A percentile compares a stretch with the other conserved stretches of the same genome.
Conservation (phyloP, 2,797 vertebrate species). For the Thamnophis elegans region DNA sequence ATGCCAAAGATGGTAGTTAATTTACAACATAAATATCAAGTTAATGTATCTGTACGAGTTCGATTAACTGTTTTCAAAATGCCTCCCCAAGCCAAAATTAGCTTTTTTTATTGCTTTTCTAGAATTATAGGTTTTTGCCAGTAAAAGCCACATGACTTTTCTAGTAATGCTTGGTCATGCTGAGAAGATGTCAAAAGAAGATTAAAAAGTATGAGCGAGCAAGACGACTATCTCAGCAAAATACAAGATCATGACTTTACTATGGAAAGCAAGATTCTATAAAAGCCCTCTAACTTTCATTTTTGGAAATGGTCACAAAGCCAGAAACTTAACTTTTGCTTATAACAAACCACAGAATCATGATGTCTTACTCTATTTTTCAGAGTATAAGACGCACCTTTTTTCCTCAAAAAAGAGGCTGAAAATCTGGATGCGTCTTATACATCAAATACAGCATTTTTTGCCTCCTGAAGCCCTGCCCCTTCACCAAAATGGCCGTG, state of each 20-base stretch:
- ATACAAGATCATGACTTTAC: not conserved
- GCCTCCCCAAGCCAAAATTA: conserved; percentile 9
- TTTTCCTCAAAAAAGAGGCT: no score
- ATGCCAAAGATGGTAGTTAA: not conserved
- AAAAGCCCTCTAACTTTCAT: no score
- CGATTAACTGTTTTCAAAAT: not conserved
- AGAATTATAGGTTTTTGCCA: not conserved
- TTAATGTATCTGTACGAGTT: not conserved
- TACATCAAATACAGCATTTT: no score
- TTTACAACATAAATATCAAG: not conserved
- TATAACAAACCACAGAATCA: not conserved
- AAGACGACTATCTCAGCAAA: not conserved
- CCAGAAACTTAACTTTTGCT: not conserved
- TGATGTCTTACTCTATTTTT: not conserved
- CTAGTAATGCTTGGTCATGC: not conserved
- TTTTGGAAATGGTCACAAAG: not conserved
- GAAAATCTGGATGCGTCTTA: no score
- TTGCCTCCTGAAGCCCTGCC: no score
- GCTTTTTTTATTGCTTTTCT: conserved; percentile 3
- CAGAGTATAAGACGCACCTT: no score
- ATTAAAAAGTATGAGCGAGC: not conserved
- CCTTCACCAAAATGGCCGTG: no score
- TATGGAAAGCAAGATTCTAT: not conserved
- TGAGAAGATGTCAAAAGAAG: not conserved
- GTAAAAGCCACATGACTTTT: not conserved